These are phyloP conservation scores for Diploptera punctata DNA, from an alignment of 2,888 invertebrate species.

Conservation along the genomic window DNA sequence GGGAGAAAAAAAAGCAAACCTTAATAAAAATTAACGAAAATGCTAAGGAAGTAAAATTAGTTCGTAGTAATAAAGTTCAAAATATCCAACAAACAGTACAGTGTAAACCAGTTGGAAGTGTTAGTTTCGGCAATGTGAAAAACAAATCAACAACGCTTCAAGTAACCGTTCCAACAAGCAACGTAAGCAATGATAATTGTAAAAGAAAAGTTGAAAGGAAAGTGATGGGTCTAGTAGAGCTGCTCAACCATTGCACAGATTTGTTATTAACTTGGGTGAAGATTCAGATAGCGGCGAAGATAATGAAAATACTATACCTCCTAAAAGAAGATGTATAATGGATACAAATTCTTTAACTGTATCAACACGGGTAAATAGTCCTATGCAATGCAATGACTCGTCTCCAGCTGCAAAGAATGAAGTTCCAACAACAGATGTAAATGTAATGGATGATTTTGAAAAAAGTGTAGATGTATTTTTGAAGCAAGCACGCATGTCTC, in stretches of 20 bases:
- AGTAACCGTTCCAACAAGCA: conserved; percentile 11
- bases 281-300: conserved; percentile 31
- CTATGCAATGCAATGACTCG: too few species aligned
- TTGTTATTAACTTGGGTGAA: conserved; percentile 29
- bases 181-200: neutral
- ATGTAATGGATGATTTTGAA: too few species aligned
- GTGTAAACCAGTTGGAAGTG: neutral
- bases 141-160: conserved; percentile 3
- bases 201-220: conserved; percentile 21
- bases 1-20: neutral
- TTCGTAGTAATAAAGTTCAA: neutral
- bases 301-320: neutral
- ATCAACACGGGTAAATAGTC: too few species aligned
- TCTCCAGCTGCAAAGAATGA: too few species aligned
- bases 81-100: neutral
- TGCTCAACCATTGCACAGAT: neutral
- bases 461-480: conserved; percentile 53
- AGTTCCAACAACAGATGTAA: too few species aligned
- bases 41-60: neutral
- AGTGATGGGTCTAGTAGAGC: neutral
- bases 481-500: conserved; percentile 48
- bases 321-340: conserved; percentile 29
- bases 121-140: neutral
- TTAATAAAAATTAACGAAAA: neutral
- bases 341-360: neutral